These are phyloP conservation scores for Lathronympha strigana DNA, from an alignment of 2,888 invertebrate genomes.

Conservation along the genomic window DNA sequence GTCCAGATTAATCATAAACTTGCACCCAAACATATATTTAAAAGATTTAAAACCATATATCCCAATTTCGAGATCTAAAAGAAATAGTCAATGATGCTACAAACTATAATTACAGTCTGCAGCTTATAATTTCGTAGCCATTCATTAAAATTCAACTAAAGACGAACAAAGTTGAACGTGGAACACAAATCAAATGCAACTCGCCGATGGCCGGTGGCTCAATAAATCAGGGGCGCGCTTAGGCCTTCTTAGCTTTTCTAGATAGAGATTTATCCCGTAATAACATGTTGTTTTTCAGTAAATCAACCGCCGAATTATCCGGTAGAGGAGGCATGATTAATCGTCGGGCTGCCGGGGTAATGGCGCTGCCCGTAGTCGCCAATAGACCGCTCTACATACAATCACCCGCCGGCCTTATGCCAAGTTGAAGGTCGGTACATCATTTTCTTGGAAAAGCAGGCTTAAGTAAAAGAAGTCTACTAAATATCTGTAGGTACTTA, in stretches of 20 bases:
- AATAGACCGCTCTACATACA: constrained; percentile 36
- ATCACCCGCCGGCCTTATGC: constrained; percentile 19
- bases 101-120: constrained; percentile 74
- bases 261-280: constrained; percentile 84
- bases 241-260: constrained; percentile 84
- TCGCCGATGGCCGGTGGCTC: constrained; percentile 71
- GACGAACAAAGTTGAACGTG: constrained; percentile 69
- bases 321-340: constrained; percentile 82
- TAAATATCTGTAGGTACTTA: too few species aligned
- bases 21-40: constrained; percentile 38
- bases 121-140: constrained; percentile 77
- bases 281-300: constrained; percentile 83
- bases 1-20: constrained; percentile 40
- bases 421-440: constrained; percentile 17
- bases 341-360: constrained; percentile 76
- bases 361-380: constrained; percentile 55
- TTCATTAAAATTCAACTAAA: constrained; percentile 83
- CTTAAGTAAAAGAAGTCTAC: too few species aligned
- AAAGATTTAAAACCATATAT: constrained; percentile 57
- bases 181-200: constrained; percentile 79
- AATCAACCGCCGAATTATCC: constrained; percentile 84
- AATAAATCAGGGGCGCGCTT: constrained; percentile 80
- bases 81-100: constrained; percentile 75
- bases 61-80: constrained; percentile 67
- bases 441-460: neutral